Base-by-base conservation (phyloP, 2,113 vertebrate species). In the Cyanoliseus patagonus region DNA sequence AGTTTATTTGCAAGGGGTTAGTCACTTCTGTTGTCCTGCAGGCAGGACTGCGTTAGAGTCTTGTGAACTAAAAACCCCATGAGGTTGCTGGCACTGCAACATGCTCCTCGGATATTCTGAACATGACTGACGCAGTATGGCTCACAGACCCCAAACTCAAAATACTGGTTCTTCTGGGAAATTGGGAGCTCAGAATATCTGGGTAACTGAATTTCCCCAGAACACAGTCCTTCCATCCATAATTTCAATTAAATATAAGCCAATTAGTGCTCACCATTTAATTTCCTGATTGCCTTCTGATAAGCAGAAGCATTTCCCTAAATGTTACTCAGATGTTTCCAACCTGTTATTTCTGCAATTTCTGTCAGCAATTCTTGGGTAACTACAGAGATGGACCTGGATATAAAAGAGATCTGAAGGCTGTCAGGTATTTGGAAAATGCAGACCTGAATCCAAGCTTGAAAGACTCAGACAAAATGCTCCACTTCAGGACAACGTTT, bases 261-360 rank as follows among this genome's bases (percentile, higher is more conserved):
- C 68, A 78, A 11, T 86, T 86, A 39, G 49, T 80, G 39, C 46
- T 91, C 19, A 80, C 35, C 39, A 66, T 35, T 82, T 87, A 49
- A 95, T 92, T 91, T 91, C 66, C 67, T 1, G 13, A 17, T 63
- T 89, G 44, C 41, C 57, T 83, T 66, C 90, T 87, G 82, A 94
- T 91, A 92, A 87, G 41, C 41, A 83, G 66, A 84, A 79, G 62
- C 17, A 35, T 69, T 73, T 96, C 87, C 74, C 57, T 92, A 66
- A 95, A 80, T 1, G 4, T 52, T 64, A 52, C 70, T 91, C 35
- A 92, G 62, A 79, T 74, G 63, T 79, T 96, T 84, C 57, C 41
- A 80, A 30, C 22, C 47, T 82, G 49, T 91, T 93, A 84, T 91
- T 94, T 96, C 77, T 93, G 49, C 51, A 62, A 78, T 51, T 93